These are phyloP conservation scores for Apostichopus japonicus DNA, from an alignment of 35 echinoderm and acorn worm species.

Conservation along the genomic window DNA sequence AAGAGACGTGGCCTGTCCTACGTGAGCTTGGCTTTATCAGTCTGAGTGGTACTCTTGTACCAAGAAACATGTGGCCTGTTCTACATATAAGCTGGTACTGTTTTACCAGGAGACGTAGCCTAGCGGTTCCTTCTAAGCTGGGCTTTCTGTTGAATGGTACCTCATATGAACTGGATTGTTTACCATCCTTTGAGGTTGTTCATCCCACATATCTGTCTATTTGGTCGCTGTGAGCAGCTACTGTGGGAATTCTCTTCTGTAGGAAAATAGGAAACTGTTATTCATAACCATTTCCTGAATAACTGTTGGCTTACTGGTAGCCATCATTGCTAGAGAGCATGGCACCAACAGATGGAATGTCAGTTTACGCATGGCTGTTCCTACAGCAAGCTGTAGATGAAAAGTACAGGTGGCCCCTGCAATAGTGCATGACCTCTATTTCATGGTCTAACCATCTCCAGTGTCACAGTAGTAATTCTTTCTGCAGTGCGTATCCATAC, in stretches of 20 bases:
- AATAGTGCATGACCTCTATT: slow-evolving; percentile 47
- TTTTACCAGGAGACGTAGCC: too few species aligned
- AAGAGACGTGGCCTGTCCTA: too few species aligned
- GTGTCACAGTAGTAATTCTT: slow-evolving; percentile 35
- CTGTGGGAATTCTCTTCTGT: slow-evolving; percentile 19
- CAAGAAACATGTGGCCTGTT: too few species aligned
- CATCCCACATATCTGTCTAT: not conserved
- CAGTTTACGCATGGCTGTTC: slow-evolving; percentile 5
- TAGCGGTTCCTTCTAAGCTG: too few species aligned
- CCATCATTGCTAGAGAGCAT: not conserved
- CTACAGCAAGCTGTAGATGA: not conserved
- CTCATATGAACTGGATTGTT: too few species aligned
- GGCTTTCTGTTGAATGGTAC: too few species aligned
- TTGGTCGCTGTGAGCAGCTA: not conserved
- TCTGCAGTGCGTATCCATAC: slow-evolving; percentile 19
- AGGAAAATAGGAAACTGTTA: slow-evolving; percentile 27
- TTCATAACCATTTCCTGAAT: slow-evolving; percentile 39
- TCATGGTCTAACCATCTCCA: slow-evolving; percentile 21
- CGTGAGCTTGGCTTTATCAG: too few species aligned
- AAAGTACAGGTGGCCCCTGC: slow-evolving; percentile 46
- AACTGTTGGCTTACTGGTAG: not conserved
- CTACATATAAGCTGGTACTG: too few species aligned
- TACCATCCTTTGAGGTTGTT: not conserved
- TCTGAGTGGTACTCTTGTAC: too few species aligned
- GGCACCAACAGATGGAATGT: slow-evolving; percentile 30